Evolutionary conservation across 2,797 vertebrate species (phyloP), one percentile per base, ranked within the genome.

Genomic region (Acanthiza pusilla): DNA sequence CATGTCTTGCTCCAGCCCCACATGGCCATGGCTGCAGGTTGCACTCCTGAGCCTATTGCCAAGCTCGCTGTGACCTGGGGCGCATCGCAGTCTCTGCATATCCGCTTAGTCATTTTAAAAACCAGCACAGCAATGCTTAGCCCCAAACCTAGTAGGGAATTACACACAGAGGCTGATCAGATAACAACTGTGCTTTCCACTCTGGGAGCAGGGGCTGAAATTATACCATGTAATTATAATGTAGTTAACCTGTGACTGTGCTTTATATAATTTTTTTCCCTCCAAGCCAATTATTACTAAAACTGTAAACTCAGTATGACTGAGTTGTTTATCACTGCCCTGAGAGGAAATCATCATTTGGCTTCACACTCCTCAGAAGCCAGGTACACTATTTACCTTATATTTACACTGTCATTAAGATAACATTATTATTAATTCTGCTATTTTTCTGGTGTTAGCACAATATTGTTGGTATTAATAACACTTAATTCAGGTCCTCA

Each of bases 391-490:
- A 48, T 45, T 85, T 80, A 85, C 82, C 68, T 94, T 94, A 26
- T 71, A 91, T 95, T 96, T 88, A 95, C 62, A 23, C 66, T 86
- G 60, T 85, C 73, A 72, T 88, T 95, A 88, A 76, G 94, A 92
- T 91, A 94, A 85, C 76, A 36, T 89, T 92, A 83, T 88, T 91
- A 92, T 91, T 93, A 94, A 95, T 93, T 89, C 88, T 22, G 11
- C 51, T 91, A 51, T 83, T 94, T 92, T 94, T 65, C 82, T 9
- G 4, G 40, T 78, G 74, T 58, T 93, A 92, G 71, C 4, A 5
- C 68, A 89, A 61, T 86, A 75, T 89, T 95, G 82, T 74, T 94
- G 79, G 36, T 85, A 96, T 96, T 94, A 96, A 95, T 94, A 96
- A 93, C 65, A 89, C 60, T 89, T 96, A 92, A 88, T 72, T 95